Conservation (phyloP, 1,140 invertebrate species). For the Pomacea maculata region DNA sequence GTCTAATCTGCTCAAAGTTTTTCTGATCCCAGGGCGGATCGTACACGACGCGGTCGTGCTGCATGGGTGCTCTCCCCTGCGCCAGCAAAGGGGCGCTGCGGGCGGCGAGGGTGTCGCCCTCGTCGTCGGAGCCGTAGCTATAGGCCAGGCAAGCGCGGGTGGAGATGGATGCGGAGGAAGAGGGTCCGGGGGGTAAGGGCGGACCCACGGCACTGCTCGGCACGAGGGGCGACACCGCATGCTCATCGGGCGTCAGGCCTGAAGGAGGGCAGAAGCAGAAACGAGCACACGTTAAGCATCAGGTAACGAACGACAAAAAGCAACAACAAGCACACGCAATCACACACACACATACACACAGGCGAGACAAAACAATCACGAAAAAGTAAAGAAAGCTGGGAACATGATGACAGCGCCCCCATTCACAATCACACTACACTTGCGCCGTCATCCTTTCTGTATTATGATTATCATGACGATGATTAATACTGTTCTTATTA, state of each 20-base stretch:
- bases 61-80: conserved; percentile 19
- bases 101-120: conserved; percentile 41
- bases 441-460: too few relatives aligned
- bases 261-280: conserved; percentile 31
- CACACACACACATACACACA: not conserved
- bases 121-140: conserved; percentile 59
- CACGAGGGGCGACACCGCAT: conserved; percentile 40
- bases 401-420: too few relatives aligned
- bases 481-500: too few relatives aligned
- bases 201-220: conserved; percentile 13
- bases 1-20: conserved; percentile 24
- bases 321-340: not conserved
- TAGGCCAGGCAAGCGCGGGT: conserved; percentile 30
- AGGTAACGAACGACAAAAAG: not conserved
- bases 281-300: conserved; percentile 16
- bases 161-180: conserved; percentile 12
- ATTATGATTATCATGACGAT: too few relatives aligned
- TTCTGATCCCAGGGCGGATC: conserved; percentile 36
- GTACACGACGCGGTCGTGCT: conserved; percentile 28
- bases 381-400: too few relatives aligned
- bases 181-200: conserved; percentile 22
- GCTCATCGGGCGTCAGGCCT: conserved; percentile 53
- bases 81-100: conserved; percentile 23
- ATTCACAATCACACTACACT: too few relatives aligned
- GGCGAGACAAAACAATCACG: too few relatives aligned